A percentile compares a stretch with the other conserved stretches of the same genome.
phyloP scores from a whole-genome alignment of 2,888 invertebrate species.

The Idaea biselata region DNA sequence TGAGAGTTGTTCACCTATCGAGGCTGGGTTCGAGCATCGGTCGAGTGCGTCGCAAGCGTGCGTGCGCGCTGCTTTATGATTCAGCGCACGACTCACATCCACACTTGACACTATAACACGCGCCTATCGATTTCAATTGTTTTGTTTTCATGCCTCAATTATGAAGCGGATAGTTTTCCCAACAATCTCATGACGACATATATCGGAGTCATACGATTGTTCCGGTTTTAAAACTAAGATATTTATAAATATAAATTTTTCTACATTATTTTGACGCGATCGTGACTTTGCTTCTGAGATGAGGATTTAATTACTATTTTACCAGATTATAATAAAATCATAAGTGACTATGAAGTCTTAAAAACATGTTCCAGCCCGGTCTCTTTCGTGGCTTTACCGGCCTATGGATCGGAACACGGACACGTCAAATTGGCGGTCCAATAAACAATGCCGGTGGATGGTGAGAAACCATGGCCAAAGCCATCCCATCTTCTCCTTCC shows the following conservation, averaged over 20 bases:
- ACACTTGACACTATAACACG: conserved; percentile 15
- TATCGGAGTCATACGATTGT: background rate
- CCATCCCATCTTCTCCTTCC: too few relatives aligned
- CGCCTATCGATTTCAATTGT: conserved; percentile 32
- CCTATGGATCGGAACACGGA: too few relatives aligned
- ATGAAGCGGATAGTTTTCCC: conserved; percentile 8
- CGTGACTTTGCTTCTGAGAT: background rate
- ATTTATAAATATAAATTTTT: background rate
- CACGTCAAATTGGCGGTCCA: too few relatives aligned
- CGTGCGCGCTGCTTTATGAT: background rate
- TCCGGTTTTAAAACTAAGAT: background rate
- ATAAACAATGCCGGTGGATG: too few relatives aligned
- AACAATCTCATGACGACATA: background rate
- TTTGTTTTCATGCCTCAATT: conserved; percentile 29
- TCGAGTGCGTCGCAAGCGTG: background rate
- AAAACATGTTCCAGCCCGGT: too few relatives aligned
- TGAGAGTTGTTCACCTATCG: background rate
- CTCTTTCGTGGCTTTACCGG: too few relatives aligned
- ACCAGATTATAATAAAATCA: too few relatives aligned
- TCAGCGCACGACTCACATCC: conserved; percentile 7
- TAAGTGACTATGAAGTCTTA: too few relatives aligned
- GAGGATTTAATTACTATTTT: too few relatives aligned
- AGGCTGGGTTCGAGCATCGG: background rate
- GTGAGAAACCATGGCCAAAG: too few relatives aligned
- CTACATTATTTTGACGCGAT: background rate